phyloP scores from a whole-genome alignment of 2,113 vertebrate genomes.

The Columba livia region DNA sequence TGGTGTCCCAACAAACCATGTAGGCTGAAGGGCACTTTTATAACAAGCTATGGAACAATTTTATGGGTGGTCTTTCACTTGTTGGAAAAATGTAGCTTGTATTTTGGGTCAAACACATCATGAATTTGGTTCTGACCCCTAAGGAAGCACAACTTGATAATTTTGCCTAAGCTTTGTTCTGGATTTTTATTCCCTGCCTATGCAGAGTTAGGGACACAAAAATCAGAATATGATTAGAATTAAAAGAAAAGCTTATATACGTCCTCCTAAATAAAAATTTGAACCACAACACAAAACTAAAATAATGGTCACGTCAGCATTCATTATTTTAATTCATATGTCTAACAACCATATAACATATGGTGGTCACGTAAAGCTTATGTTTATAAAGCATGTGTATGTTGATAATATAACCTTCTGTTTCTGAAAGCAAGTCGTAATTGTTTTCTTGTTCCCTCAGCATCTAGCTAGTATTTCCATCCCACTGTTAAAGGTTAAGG shows the following conservation, averaged over 20 bases:
- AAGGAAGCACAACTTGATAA: background rate
- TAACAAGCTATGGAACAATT: background rate
- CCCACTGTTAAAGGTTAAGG: background rate
- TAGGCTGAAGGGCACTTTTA: background rate
- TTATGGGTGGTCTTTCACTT: background rate
- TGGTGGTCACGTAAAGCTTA: background rate
- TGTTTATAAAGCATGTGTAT: background rate
- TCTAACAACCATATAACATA: background rate
- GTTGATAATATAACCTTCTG: background rate
- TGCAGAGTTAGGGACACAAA: background rate
- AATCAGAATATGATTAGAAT: background rate
- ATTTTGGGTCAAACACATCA: background rate
- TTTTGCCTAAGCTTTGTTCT: background rate
- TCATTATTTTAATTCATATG: background rate
- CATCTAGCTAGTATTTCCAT: background rate
- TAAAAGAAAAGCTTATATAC: rapidly evolving
- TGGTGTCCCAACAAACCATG: background rate
- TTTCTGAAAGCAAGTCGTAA: background rate
- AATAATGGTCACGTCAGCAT: background rate
- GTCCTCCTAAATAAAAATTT: background rate
- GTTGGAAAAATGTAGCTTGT: background rate
- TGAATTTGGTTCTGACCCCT: background rate
- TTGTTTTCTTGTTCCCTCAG: background rate
- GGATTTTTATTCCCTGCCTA: background rate
- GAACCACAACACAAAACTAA: background rate